These are phyloP conservation scores for Cataglyphis albicans DNA, from an alignment of 2,888 invertebrate species.

Conservation along the genomic window DNA sequence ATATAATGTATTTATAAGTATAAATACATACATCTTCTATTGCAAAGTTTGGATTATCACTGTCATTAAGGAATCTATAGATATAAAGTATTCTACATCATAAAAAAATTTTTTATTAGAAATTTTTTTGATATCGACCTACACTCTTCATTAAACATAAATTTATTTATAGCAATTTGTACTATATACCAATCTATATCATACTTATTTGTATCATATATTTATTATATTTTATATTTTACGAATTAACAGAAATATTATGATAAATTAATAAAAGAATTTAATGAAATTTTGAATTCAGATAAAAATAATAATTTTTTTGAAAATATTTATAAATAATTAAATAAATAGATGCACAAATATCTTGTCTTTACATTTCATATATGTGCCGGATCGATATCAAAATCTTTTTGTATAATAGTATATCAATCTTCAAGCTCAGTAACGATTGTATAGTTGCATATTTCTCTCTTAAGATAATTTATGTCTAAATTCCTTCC, in stretches of 20 bases:
- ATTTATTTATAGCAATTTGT: not conserved
- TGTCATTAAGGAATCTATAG: constrained; percentile 4
- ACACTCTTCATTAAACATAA: constrained; percentile 3
- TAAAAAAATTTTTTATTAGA: constrained; percentile 13
- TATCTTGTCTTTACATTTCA: constrained; percentile 35
- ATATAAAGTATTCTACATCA: not conserved
- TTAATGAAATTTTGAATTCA: not conserved
- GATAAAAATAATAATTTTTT: constrained; percentile 2
- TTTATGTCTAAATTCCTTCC: constrained; percentile 58
- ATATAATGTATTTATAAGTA: not conserved
- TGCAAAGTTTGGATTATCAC: constrained; percentile 16
- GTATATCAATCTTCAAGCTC: constrained; percentile 71
- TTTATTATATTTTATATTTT: not conserved
- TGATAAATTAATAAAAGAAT: not conserved
- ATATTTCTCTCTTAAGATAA: constrained; percentile 56
- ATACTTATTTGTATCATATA: not conserved
- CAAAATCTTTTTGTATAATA: constrained; percentile 55
- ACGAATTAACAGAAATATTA: not conserved
- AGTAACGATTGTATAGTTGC: constrained; percentile 74
- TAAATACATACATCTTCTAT: not conserved
- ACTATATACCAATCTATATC: not conserved
- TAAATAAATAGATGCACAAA: not conserved
- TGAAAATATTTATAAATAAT: not conserved
- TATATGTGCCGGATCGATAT: constrained; percentile 24
- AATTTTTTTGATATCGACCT: not conserved